Base-by-base conservation (phyloP, 2,797 vertebrate species). In the Sparus aurata region DNA sequence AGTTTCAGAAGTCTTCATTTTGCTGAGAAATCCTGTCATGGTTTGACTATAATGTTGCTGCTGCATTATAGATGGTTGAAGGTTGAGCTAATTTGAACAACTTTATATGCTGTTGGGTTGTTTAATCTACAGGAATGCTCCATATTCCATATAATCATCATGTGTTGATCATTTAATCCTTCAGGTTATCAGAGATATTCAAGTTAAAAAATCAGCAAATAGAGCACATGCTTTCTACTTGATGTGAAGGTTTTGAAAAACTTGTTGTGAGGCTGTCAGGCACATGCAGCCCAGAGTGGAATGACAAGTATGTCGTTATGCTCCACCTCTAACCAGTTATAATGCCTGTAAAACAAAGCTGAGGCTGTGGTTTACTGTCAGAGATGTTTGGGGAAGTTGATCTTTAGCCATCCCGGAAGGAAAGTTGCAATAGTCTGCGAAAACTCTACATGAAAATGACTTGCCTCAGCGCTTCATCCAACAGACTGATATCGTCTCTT, bases 361-460 rank as follows among this genome's bases (percentile, higher is more conserved):
- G 22, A 54, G 11, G 17, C 12, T 30, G 18, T 3, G 16, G 23
- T 46, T 46, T 34, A 52, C 46, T 38, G 59, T 16, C 62, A 58
- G n/a, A 30, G 2, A 65, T 50, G 49, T 74, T 55, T 20, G 43
- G 20, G 46, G 69, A 84, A 79, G 49, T 77, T 73, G 7, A 16
- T 47, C 17, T 60, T 73, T 43, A 4, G 4, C 0, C 12, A 7
- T 15, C 17, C 18, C 38, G 68, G 83, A 80, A 69, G 50, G 0
- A 49, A 82, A 60, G 38, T 61, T 30, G 20, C 10, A 8, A 6
- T 57, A 1, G 16, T 59, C 1, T 10, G 1, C 25, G n/a, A 27
- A 3, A 15, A 12, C 12, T 15, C 13, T 16, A 49, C 0, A 49
- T 18, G 4, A 43, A 16, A 27, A 12, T 75, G 53, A 59, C 52